phyloP scores from a whole-genome alignment of 1,140 invertebrate genomes.

The Trichonephila clavipes region DNA sequence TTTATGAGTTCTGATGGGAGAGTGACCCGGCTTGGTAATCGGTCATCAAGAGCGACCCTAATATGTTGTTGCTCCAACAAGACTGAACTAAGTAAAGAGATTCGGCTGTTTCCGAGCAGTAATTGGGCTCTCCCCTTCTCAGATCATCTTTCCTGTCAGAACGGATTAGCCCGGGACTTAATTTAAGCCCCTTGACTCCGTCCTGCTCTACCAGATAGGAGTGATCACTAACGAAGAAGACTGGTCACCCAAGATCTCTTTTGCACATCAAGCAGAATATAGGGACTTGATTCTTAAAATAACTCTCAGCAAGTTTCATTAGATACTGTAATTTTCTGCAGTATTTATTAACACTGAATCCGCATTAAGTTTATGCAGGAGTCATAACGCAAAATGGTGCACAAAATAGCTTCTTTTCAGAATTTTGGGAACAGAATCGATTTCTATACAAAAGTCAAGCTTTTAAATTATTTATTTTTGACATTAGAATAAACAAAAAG shows the following conservation, averaged over 20 bases:
- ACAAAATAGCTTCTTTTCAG: too few species aligned
- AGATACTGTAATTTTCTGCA: neutral
- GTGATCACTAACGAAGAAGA: slow-evolving; percentile 26
- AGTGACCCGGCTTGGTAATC: slow-evolving; percentile 17
- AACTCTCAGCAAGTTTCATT: neutral
- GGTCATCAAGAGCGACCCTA: slow-evolving; percentile 20
- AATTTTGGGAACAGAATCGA: too few species aligned
- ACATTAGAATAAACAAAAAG: too few species aligned
- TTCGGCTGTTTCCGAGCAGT: slow-evolving; percentile 36
- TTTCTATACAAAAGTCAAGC: too few species aligned
- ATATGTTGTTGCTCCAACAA: slow-evolving; percentile 32
- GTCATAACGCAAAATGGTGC: too few species aligned
- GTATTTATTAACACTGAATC: too few species aligned
- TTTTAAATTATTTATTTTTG: too few species aligned
- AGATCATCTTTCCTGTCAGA: slow-evolving; percentile 69
- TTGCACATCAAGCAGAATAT: neutral
- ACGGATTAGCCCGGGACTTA: slow-evolving; percentile 58
- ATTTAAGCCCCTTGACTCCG: slow-evolving; percentile 38
- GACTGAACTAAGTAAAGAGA: slow-evolving; percentile 53
- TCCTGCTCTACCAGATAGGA: slow-evolving; percentile 16
- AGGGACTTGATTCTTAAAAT: neutral
- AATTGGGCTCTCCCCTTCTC: slow-evolving; percentile 43
- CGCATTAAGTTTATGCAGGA: too few species aligned
- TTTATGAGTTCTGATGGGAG: slow-evolving; percentile 41
- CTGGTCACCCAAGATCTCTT: neutral